phyloP scores from a whole-genome alignment of 1,140 invertebrate genomes.

The Drosophila kohkoa region DNA sequence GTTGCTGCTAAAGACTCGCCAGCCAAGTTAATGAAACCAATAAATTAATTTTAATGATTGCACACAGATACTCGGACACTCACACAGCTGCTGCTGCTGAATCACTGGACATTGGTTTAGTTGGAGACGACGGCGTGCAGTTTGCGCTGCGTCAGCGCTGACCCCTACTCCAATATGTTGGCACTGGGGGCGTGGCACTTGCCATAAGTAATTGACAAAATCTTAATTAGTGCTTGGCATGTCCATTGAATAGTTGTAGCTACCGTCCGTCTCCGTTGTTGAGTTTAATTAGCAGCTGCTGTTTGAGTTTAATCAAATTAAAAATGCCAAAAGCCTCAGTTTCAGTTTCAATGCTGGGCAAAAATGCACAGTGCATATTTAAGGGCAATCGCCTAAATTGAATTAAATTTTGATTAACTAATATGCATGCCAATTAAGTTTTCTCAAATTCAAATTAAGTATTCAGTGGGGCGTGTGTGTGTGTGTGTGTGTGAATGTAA shows the following conservation, averaged over 20 bases:
- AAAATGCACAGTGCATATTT: conserved; percentile 33
- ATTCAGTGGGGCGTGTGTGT: neutral
- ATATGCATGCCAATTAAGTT: conserved; percentile 57
- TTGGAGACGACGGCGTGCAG: conserved; percentile 49
- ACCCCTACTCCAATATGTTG: neutral
- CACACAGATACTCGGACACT: conserved; percentile 55
- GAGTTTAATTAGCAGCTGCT: conserved; percentile 77
- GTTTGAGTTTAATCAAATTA: conserved; percentile 79
- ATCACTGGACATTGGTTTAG: conserved; percentile 1
- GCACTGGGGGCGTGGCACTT: conserved; percentile 62
- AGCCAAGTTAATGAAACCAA: conserved; percentile 83
- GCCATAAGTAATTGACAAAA: conserved; percentile 83
- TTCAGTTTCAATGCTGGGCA: neutral
- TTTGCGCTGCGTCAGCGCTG: conserved; percentile 70
- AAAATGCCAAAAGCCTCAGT: conserved; percentile 53
- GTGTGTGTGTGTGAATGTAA: neutral
- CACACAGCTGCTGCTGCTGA: conserved; percentile 9
- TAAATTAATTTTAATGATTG: conserved; percentile 84
- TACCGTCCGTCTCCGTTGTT: conserved; percentile 67
- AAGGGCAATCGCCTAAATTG: conserved; percentile 54
- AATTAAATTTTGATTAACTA: conserved; percentile 71
- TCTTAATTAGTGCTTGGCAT: conserved; percentile 83
- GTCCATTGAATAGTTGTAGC: conserved; percentile 76
- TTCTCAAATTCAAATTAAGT: neutral
- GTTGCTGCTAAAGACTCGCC: conserved; percentile 68